Evolutionary conservation across 2,888 invertebrate genomes (phyloP).

Genomic region (Metacarcinus magister): DNA sequence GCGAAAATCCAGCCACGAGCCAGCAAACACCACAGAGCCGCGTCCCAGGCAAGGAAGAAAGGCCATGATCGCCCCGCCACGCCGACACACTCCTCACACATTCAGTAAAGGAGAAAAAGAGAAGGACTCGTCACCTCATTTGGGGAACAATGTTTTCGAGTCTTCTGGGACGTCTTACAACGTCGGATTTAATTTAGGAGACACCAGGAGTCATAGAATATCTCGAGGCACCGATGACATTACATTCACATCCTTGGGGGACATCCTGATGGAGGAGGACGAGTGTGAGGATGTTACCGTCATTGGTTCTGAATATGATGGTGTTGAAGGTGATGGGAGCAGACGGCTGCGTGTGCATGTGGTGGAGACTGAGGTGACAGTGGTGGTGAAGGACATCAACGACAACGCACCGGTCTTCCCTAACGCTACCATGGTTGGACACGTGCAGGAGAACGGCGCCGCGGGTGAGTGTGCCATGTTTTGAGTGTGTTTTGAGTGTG

Average conservation of each 20-base stretch:
- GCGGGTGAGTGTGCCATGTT: constrained; percentile 71
- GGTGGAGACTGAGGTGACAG: constrained; percentile 79
- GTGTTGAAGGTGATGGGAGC: not conserved
- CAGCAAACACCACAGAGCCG: too few relatives aligned
- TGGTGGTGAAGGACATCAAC: constrained; percentile 63
- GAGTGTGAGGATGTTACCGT: not conserved
- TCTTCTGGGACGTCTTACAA: too few relatives aligned
- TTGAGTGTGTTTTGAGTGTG: too few relatives aligned
- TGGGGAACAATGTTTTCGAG: too few relatives aligned
- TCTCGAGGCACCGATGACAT: not conserved
- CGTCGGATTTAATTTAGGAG: too few relatives aligned
- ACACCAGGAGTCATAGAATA: too few relatives aligned
- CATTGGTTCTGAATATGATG: not conserved
- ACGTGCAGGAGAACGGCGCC: constrained; percentile 81
- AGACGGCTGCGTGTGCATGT: constrained; percentile 64
- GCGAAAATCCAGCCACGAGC: too few relatives aligned
- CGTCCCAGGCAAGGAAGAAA: too few relatives aligned
- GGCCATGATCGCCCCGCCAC: too few relatives aligned
- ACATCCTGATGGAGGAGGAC: not conserved
- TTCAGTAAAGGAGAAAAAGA: too few relatives aligned
- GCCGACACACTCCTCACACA: too few relatives aligned
- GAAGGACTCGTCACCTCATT: too few relatives aligned
- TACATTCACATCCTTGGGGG: not conserved
- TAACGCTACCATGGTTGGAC: constrained; percentile 77
- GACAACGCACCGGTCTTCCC: not conserved